These are phyloP conservation scores for Dromococcyx pavoninus DNA, from an alignment of 2,797 vertebrate genomes.

Conservation along the genomic window DNA sequence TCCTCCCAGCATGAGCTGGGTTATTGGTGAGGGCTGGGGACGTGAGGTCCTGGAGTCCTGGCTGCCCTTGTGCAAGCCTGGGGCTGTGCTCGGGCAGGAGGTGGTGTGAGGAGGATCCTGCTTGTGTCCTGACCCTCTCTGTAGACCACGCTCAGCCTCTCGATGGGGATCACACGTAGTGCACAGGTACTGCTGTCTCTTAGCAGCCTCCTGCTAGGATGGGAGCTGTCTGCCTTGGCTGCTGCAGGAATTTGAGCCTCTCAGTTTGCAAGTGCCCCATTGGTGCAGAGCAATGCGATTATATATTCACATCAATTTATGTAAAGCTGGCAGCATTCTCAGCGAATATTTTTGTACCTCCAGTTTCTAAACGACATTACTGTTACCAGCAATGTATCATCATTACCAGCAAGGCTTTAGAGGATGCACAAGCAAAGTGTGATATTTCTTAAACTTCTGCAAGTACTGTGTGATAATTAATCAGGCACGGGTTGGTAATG, in stretches of 20 bases:
- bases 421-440: neutral
- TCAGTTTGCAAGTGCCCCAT: neutral
- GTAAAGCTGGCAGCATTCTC: constrained; percentile 4
- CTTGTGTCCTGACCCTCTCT: neutral
- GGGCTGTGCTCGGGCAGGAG: rapidly evolving
- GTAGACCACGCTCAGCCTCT: neutral
- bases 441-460: constrained; percentile 14
- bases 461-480: neutral
- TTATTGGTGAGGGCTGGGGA: neutral
- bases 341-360: neutral
- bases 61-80: neutral
- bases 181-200: rapidly evolving
- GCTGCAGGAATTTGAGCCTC: neutral
- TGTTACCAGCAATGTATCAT: constrained; percentile 29
- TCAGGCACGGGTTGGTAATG: neutral
- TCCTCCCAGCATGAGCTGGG: neutral
- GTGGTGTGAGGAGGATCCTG: neutral
- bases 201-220: neutral
- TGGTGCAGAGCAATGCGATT: neutral
- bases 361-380: constrained; percentile 7
- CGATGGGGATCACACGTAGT: rapidly evolving
- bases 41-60: neutral
- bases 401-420: constrained; percentile 24
- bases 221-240: neutral
- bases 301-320: neutral